Conservation (phyloP, 53 echinoderm and acorn worm genomes). For the Paracentrotus lividus region DNA sequence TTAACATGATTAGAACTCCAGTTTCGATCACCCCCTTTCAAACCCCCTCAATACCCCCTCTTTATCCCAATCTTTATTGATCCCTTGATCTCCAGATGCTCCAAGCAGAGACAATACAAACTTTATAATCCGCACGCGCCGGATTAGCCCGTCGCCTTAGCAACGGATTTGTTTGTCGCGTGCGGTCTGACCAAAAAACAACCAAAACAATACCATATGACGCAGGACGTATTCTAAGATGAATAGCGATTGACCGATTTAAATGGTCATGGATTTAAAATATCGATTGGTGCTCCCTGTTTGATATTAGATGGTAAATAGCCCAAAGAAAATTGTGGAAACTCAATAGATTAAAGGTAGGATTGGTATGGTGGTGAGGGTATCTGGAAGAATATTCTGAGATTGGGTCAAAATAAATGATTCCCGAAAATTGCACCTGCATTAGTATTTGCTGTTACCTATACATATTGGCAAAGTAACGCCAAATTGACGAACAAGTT, state of each 20-base stretch:
- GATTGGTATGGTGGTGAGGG: not conserved
- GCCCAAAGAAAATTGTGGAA: conserved; percentile 35
- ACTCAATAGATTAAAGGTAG: conserved; percentile 11
- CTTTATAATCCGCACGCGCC: conserved; percentile 64
- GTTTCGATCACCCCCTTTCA: not conserved
- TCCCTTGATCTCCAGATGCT: conserved; percentile 44
- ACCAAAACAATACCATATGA: conserved; percentile 50
- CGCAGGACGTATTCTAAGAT: not conserved
- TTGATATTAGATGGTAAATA: conserved; percentile 44
- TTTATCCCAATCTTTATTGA: conserved; percentile 37
- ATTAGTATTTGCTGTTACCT: no score
- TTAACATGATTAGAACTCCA: not conserved
- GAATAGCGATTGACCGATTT: not conserved
- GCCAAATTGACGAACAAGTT: no score
- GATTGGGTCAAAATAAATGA: not conserved
- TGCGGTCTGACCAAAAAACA: no score
- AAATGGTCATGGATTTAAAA: conserved; percentile 15
- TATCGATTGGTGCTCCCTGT: conserved; percentile 30
- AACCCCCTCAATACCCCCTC: not conserved
- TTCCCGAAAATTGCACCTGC: not conserved
- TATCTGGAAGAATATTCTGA: not conserved
- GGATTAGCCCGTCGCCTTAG: conserved; percentile 44
- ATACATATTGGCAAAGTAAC: no score
- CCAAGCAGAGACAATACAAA: conserved; percentile 16
- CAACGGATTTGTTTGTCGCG: conserved; percentile 61